Evolutionary conservation across 2,888 invertebrate species (phyloP).

Genomic region (Micoletzkya japonica): DNA sequence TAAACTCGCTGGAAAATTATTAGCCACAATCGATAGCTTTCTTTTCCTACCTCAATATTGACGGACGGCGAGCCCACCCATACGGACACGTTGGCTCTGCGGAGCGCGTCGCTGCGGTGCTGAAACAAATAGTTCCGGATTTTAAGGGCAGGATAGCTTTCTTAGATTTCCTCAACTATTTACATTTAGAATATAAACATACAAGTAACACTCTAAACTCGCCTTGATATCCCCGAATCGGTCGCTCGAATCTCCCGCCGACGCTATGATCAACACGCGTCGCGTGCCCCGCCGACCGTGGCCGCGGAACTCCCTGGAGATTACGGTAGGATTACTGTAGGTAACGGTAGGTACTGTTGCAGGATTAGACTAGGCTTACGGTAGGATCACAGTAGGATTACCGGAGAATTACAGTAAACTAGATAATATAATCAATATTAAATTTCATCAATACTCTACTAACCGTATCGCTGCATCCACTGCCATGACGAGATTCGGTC

Average conservation of each 20-base stretch:
- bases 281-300: constrained; percentile 8
- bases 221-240: constrained; percentile 22
- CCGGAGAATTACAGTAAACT: neutral
- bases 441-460: no score
- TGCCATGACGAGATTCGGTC: constrained; percentile 9
- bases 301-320: constrained; percentile 6
- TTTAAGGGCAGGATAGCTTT: neutral
- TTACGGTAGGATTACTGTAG: no score
- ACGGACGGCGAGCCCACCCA: constrained; percentile 4
- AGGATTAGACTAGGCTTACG: no score
- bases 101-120: constrained; percentile 19
- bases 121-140: neutral
- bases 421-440: no score
- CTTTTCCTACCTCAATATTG: no score
- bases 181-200: neutral
- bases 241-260: constrained; percentile 13
- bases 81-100: constrained; percentile 15
- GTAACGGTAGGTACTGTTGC: no score
- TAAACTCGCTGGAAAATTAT: no score
- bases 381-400: neutral
- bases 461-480: constrained; percentile 18
- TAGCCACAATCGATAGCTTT: no score
- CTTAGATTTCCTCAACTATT: no score
- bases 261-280: constrained; percentile 1
- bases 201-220: neutral